Percentiles rank a stretch among this genome's conserved stretches.
phyloP scores from a whole-genome alignment of 1,140 invertebrate genomes.

The Penaeus chinensis region DNA sequence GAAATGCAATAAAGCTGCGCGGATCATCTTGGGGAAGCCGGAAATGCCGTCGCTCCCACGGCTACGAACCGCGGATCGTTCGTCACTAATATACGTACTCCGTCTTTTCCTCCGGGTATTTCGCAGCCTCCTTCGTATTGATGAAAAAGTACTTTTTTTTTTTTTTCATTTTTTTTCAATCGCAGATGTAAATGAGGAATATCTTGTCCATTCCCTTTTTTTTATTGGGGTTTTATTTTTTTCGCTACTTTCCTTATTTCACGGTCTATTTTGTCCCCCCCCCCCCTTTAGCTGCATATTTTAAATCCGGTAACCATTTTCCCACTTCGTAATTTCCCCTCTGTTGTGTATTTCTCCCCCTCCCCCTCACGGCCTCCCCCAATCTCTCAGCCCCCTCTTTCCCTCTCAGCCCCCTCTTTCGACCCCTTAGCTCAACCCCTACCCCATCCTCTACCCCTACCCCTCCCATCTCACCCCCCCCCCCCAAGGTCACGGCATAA shows the following conservation, averaged over 20 bases:
- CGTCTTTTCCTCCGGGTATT: too few species aligned
- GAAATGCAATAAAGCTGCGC: too few species aligned
- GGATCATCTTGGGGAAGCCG: too few species aligned
- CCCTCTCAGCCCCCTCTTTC: neutral
- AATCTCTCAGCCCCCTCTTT: neutral
- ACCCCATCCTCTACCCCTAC: neutral
- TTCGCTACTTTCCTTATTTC: neutral
- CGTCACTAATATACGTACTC: too few species aligned
- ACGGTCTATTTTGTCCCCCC: neutral
- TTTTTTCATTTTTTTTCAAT: too few species aligned
- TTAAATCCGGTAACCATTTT: too few species aligned
- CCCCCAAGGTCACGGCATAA: neutral
- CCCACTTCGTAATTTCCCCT: neutral
- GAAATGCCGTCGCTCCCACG: too few species aligned
- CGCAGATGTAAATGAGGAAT: too few species aligned
- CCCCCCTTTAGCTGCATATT: neutral
- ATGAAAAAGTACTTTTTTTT: too few species aligned
- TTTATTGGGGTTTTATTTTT: neutral
- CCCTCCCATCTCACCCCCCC: neutral
- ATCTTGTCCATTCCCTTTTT: too few species aligned
- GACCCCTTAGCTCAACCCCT: neutral
- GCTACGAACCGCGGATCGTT: too few species aligned
- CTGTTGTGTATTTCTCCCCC: neutral
- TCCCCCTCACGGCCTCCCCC: neutral
- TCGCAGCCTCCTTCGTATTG: too few species aligned